phyloP scores from a whole-genome alignment of 2,888 invertebrate species.

The Lapara coniferarum region DNA sequence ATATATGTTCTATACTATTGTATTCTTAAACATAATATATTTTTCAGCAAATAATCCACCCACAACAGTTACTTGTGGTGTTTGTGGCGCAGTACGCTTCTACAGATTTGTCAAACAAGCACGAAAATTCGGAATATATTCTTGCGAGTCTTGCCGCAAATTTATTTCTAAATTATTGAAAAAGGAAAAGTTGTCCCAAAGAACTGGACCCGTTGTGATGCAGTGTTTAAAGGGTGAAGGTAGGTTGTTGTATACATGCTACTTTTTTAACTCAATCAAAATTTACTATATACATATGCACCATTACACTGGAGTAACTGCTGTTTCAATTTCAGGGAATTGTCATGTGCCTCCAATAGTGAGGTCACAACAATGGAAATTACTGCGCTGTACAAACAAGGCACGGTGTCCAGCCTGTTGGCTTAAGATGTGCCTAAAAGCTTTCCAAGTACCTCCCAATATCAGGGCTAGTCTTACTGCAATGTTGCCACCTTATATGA shows the following conservation, averaged over 20 bases:
- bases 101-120: slow-evolving; percentile 91
- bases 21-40: slow-evolving; percentile 33
- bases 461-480: slow-evolving; percentile 87
- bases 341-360: slow-evolving; percentile 89
- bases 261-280: slow-evolving; percentile 4
- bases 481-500: slow-evolving; percentile 88
- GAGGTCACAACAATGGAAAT: slow-evolving; percentile 88
- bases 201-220: slow-evolving; percentile 80
- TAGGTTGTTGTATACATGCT: slow-evolving; percentile 41
- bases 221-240: slow-evolving; percentile 88
- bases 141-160: slow-evolving; percentile 93
- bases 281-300: slow-evolving; percentile 13
- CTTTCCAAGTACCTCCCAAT: slow-evolving; percentile 89
- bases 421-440: slow-evolving; percentile 92
- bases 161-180: slow-evolving; percentile 93
- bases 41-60: slow-evolving; percentile 81
- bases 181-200: slow-evolving; percentile 84
- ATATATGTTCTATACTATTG: background rate
- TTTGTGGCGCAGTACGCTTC: slow-evolving; percentile 90
- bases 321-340: slow-evolving; percentile 74
- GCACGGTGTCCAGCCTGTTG: slow-evolving; percentile 93
- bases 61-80: slow-evolving; percentile 89
- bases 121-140: slow-evolving; percentile 92
- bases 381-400: slow-evolving; percentile 87
- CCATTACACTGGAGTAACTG: slow-evolving; percentile 17